Conservation (phyloP, 2,888 invertebrate species). For the Agrochola circellaris region DNA sequence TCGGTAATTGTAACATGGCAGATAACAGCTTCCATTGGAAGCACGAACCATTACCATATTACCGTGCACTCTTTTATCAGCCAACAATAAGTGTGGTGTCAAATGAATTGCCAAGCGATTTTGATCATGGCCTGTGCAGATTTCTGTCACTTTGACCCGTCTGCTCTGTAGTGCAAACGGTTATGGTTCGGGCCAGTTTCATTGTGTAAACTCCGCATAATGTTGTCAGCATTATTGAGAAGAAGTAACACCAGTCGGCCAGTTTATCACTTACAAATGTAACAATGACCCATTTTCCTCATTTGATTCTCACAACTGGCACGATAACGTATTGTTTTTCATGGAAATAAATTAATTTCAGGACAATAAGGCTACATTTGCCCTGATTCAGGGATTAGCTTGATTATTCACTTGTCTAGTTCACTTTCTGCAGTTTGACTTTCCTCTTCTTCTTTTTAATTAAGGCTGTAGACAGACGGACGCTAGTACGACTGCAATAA, state of each 20-base stretch:
- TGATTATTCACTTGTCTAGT: background rate
- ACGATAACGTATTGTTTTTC: slow-evolving; percentile 19
- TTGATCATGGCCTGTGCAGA: too few species aligned
- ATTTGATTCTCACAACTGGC: slow-evolving; percentile 26
- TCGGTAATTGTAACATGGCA: background rate
- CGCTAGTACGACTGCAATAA: too few species aligned
- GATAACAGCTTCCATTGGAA: background rate
- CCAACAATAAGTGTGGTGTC: too few species aligned
- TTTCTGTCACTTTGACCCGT: too few species aligned
- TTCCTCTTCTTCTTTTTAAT: background rate
- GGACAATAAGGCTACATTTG: background rate
- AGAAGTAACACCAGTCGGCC: background rate
- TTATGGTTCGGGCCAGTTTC: too few species aligned
- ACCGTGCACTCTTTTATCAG: too few species aligned
- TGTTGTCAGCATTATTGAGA: slow-evolving; percentile 4
- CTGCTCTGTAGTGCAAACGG: too few species aligned
- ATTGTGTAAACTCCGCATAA: too few species aligned
- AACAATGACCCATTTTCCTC: slow-evolving; percentile 35
- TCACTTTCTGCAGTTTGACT: background rate
- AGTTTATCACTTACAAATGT: slow-evolving; percentile 18
- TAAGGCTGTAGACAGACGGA: too few species aligned
- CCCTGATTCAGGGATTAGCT: background rate
- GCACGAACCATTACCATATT: too few species aligned
- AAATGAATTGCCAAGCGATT: too few species aligned
- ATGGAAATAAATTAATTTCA: slow-evolving; percentile 1